These are phyloP conservation scores for Saguinus midas DNA, from an alignment of 2,113 vertebrate species.

Conservation along the genomic window DNA sequence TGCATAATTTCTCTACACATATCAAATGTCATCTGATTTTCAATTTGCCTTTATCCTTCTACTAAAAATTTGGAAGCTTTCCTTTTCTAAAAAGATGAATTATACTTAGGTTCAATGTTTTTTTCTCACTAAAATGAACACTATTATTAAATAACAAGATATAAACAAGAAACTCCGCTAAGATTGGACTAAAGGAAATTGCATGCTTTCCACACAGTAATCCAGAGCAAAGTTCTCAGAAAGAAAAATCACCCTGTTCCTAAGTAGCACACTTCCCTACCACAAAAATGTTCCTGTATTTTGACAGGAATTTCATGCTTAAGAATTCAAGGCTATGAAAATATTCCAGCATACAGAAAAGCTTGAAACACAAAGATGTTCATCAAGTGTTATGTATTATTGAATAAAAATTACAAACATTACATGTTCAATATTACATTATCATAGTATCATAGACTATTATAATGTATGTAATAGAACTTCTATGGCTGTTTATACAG, in stretches of 20 bases:
- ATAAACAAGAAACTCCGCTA: neutral
- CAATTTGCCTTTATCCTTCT: conserved; percentile 6
- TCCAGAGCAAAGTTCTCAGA: neutral
- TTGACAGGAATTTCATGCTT: neutral
- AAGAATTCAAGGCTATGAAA: neutral
- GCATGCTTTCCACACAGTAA: neutral
- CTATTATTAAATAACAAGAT: neutral
- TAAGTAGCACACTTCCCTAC: neutral
- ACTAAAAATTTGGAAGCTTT: neutral
- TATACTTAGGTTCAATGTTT: neutral
- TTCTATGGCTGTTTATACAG: rapidly evolving
- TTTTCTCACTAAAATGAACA: neutral
- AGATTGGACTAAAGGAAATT: neutral
- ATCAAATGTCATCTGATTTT: neutral
- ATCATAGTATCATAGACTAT: neutral
- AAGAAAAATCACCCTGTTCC: neutral
- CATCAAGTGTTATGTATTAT: neutral
- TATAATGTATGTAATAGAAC: neutral
- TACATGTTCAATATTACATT: neutral
- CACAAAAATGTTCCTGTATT: neutral
- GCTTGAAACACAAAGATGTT: neutral
- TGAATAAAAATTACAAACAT: neutral
- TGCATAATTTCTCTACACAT: neutral
- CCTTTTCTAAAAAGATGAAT: neutral
- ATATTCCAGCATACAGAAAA: neutral